A percentile compares a stretch with the other conserved stretches of the same genome.
These are phyloP conservation scores for Tigriopus japonicus DNA, from an alignment of 1,140 invertebrate species.

Conservation along the genomic window DNA sequence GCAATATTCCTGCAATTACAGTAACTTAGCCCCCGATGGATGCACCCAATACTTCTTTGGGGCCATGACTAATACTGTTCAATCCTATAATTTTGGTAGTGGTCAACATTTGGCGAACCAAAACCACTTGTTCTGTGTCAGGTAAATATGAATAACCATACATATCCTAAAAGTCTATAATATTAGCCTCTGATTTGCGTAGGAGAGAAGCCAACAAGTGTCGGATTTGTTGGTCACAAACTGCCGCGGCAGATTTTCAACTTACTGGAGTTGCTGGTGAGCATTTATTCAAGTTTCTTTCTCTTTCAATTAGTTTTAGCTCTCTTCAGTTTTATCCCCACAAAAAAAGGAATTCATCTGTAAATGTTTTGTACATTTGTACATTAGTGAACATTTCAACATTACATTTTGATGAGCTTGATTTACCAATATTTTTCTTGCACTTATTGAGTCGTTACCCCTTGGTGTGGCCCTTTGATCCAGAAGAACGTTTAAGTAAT, in stretches of 20 bases:
- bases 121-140: constrained; percentile 4
- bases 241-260: constrained; percentile 11
- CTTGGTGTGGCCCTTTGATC: too few species aligned
- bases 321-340: too few species aligned
- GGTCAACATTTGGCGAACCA: constrained; percentile 5
- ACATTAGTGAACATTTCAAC: too few species aligned
- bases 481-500: too few species aligned
- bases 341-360: too few species aligned
- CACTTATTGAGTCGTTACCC: too few species aligned
- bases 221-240: neutral
- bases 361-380: too few species aligned
- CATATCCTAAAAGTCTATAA: neutral
- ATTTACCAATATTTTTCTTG: too few species aligned
- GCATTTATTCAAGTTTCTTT: too few species aligned
- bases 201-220: constrained; percentile 6
- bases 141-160: constrained; percentile 1
- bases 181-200: neutral
- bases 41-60: constrained; percentile 11
- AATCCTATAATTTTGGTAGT: neutral
- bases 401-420: too few species aligned
- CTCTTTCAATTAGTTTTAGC: too few species aligned
- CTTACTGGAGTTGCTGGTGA: neutral
- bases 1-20: constrained; percentile 2
- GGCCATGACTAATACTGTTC: neutral
- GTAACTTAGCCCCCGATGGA: constrained; percentile 3